Conservation (phyloP, 92 coral and sea anemone genomes). For the Metridium senile region DNA sequence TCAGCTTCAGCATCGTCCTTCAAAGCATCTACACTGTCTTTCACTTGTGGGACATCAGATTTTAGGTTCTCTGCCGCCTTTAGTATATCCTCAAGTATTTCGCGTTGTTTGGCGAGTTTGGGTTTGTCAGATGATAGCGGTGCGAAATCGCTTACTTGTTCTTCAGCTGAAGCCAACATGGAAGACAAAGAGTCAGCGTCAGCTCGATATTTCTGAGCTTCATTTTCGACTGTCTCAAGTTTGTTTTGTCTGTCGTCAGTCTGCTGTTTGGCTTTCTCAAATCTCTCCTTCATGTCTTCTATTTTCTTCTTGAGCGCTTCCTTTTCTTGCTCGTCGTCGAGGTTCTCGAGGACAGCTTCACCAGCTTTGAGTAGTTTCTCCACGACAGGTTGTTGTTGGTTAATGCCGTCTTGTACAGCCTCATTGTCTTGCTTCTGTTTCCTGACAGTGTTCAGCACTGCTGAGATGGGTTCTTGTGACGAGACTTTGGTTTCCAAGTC, state of each 20-base stretch:
- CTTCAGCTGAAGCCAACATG: conserved; percentile 69
- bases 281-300: conserved; percentile 68
- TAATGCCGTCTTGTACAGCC: conserved; percentile 59
- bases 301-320: conserved; percentile 73
- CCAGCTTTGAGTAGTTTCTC: conserved; percentile 84
- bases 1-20: conserved; percentile 76
- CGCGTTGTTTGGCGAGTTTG: conserved; percentile 72
- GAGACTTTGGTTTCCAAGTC: conserved; percentile 56
- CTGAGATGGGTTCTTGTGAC: conserved; percentile 83
- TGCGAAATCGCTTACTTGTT: conserved; percentile 76
- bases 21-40: conserved; percentile 63
- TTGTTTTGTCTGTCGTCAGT: conserved; percentile 72
- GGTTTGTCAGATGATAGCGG: conserved; percentile 79
- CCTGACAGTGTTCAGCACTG: conserved; percentile 77
- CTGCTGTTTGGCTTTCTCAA: conserved; percentile 62
- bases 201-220: conserved; percentile 81
- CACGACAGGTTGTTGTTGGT: conserved; percentile 73
- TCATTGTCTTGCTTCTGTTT: conserved; percentile 84
- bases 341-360: conserved; percentile 74
- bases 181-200: conserved; percentile 69
- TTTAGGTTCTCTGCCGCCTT: conserved; percentile 69
- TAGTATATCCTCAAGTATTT: conserved; percentile 66
- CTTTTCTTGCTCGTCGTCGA: conserved; percentile 89
- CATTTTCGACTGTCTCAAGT: conserved; percentile 72
- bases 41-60: conserved; percentile 69